These are phyloP conservation scores for Clostera curtula DNA, from an alignment of 2,888 invertebrate genomes.

Conservation along the genomic window DNA sequence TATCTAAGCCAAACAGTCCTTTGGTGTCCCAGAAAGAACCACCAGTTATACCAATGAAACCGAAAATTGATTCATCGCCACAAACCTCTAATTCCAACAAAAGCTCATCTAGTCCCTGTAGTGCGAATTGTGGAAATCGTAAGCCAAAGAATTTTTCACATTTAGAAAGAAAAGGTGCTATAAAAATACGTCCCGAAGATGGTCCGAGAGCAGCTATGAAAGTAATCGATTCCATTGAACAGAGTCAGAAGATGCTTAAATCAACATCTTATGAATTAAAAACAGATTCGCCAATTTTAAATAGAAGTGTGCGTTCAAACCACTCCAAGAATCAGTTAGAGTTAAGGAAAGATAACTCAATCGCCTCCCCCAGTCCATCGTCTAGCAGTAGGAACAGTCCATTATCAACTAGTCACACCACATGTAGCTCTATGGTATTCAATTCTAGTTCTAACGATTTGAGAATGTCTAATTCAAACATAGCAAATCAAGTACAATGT, in stretches of 20 bases:
- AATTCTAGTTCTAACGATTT: constrained; percentile 69
- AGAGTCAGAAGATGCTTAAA: constrained; percentile 68
- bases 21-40: constrained; percentile 63
- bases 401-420: constrained; percentile 67
- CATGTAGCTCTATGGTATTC: constrained; percentile 72
- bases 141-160: constrained; percentile 54
- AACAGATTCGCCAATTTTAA: constrained; percentile 58
- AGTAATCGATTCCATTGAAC: constrained; percentile 68
- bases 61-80: constrained; percentile 53
- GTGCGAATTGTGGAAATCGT: constrained; percentile 55
- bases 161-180: constrained; percentile 68
- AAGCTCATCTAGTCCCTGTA: constrained; percentile 56
- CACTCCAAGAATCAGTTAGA: constrained; percentile 60
- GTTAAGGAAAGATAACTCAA: constrained; percentile 55
- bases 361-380: constrained; percentile 62
- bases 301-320: constrained; percentile 42
- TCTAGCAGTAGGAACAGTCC: constrained; percentile 70
- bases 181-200: constrained; percentile 65
- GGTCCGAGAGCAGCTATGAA: constrained; percentile 60
- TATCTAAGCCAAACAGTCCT: constrained; percentile 73
- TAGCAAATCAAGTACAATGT: constrained; percentile 65
- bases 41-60: constrained; percentile 39
- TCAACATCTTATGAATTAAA: constrained; percentile 66
- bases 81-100: constrained; percentile 56
- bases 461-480: constrained; percentile 66